These are phyloP conservation scores for Perodicticus potto DNA, from an alignment of 2,797 vertebrate species.

Conservation along the genomic window DNA sequence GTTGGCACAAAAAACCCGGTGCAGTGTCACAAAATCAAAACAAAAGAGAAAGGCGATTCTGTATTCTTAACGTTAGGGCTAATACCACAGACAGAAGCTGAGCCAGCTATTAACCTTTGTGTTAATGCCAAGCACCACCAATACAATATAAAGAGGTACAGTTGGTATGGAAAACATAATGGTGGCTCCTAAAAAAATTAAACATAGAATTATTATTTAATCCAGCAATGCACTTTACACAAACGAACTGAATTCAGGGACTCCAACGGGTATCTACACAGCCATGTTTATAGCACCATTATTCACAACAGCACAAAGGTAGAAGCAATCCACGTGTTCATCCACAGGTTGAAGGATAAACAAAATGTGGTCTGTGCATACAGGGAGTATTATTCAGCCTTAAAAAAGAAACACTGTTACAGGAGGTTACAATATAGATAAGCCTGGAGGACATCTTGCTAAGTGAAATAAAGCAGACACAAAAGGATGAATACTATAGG, in stretches of 20 bases:
- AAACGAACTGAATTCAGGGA: background rate
- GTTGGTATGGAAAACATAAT: background rate
- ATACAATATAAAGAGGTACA: background rate
- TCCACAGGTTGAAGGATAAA: background rate
- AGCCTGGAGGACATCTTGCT: background rate
- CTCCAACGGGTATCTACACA: background rate
- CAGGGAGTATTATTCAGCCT: background rate
- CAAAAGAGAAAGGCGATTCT: background rate
- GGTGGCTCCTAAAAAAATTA: background rate
- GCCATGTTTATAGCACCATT: background rate
- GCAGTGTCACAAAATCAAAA: background rate
- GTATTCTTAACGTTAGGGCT: background rate
- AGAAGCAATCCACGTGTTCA: background rate
- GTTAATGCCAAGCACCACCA: background rate
- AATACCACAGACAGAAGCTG: background rate
- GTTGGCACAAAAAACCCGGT: background rate
- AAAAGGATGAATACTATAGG: background rate
- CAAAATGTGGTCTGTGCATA: background rate
- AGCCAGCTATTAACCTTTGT: background rate
- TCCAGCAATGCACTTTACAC: background rate
- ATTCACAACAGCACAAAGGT: background rate
- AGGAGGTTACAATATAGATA: accelerated
- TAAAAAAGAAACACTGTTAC: background rate
- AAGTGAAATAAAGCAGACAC: background rate
- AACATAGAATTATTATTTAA: background rate